phyloP scores from a whole-genome alignment of 1,140 invertebrate genomes.

The Drosophila setifemur region DNA sequence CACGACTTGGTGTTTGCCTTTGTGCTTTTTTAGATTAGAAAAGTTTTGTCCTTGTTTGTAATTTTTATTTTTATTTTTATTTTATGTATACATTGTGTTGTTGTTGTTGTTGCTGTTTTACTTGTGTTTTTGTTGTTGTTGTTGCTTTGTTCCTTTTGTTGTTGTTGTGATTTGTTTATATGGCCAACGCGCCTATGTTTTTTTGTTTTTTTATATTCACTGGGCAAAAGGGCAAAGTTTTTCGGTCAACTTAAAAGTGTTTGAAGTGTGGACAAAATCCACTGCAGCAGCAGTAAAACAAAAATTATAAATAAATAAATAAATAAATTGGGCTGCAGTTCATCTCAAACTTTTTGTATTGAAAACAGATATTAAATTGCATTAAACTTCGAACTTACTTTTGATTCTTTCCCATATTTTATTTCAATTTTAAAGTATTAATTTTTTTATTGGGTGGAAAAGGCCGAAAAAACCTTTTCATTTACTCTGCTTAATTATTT shows the following conservation, averaged over 20 bases:
- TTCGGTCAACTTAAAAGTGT: conserved; percentile 9
- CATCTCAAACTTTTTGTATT: too few species aligned
- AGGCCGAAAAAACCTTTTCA: too few species aligned
- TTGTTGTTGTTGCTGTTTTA: neutral
- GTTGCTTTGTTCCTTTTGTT: neutral
- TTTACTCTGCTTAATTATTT: conserved; percentile 2
- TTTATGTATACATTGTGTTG: conserved; percentile 17
- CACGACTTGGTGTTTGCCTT: conserved; percentile 16
- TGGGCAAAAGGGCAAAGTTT: conserved; percentile 7
- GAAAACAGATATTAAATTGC: too few species aligned
- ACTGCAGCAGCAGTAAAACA: neutral
- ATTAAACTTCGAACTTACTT: too few species aligned
- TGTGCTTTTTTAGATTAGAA: conserved; percentile 52
- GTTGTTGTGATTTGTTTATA: neutral
- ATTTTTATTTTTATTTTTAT: conserved; percentile 16
- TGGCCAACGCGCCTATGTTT: conserved; percentile 8
- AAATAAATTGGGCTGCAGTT: too few species aligned
- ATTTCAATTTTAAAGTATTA: too few species aligned
- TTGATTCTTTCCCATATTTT: too few species aligned
- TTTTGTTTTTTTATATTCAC: neutral
- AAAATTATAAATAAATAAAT: too few species aligned
- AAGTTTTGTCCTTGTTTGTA: conserved; percentile 50
- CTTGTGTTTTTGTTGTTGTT: too few species aligned
- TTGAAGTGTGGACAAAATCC: neutral
- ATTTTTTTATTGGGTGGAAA: too few species aligned